These are phyloP conservation scores for Prenolepis imparis DNA, from an alignment of 2,888 invertebrate species.

Conservation along the genomic window DNA sequence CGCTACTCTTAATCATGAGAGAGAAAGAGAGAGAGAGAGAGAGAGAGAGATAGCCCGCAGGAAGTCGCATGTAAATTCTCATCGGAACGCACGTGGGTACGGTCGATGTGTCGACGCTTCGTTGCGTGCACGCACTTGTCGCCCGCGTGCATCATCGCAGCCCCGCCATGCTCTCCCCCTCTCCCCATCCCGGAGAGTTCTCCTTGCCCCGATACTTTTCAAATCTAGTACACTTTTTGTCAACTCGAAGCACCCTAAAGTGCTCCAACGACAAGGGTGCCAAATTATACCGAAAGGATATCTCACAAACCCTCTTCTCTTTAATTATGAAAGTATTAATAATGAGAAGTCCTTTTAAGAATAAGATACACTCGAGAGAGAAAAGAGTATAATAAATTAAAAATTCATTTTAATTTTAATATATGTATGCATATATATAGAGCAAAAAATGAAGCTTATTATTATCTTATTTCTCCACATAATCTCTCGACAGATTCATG, in stretches of 20 bases:
- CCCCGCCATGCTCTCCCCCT: not conserved
- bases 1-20: constrained; percentile 78
- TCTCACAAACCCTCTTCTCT: not conserved
- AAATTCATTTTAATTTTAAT: not conserved
- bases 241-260: constrained; percentile 6
- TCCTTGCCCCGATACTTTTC: not conserved
- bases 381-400: not conserved
- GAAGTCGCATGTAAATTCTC: constrained; percentile 82
- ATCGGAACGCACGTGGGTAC: constrained; percentile 75
- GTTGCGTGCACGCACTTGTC: constrained; percentile 71
- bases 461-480: not conserved
- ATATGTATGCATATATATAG: no score
- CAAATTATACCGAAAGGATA: not conserved
- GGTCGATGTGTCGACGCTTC: constrained; percentile 68
- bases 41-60: constrained; percentile 75
- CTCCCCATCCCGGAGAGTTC: not conserved
- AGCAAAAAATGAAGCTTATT: no score
- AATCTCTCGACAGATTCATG: not conserved
- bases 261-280: not conserved
- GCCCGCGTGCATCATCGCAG: constrained; percentile 59
- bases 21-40: constrained; percentile 20
- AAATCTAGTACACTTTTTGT: constrained; percentile 14
- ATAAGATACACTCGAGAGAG: not conserved
- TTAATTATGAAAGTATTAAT: not conserved
- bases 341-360: not conserved